Percentiles rank a stretch among this genome's conserved stretches.
phyloP scores from a whole-genome alignment of 2,888 invertebrate species.

The Pandemis corylana region DNA sequence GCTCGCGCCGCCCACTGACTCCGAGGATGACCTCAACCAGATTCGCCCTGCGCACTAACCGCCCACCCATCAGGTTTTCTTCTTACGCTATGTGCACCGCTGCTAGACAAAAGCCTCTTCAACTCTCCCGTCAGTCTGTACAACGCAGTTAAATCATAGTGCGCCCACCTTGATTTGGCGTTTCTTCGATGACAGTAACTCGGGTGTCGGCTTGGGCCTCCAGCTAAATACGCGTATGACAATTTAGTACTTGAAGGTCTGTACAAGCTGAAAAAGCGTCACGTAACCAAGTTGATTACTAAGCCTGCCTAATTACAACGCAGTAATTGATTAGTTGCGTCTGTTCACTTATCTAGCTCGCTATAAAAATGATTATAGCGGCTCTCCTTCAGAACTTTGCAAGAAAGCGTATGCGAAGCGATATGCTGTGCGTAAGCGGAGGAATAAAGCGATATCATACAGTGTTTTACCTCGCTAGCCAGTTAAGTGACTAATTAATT shows the following conservation, averaged over 20 bases:
- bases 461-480: background rate
- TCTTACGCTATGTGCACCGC: background rate
- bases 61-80: background rate
- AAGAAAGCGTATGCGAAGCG: background rate
- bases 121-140: no score
- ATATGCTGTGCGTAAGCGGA: background rate
- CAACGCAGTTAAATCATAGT: no score
- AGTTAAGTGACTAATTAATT: background rate
- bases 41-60: constrained; percentile 65
- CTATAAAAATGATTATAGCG: background rate
- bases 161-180: no score
- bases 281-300: no score
- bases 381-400: background rate
- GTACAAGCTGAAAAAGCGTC: no score
- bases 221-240: no score
- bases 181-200: no score
- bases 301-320: no score
- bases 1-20: constrained; percentile 83
- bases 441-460: background rate
- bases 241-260: no score
- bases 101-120: background rate
- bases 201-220: no score
- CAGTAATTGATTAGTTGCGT: no score
- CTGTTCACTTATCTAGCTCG: background rate
- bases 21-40: constrained; percentile 83